phyloP scores from a whole-genome alignment of 2,113 vertebrate genomes.

The Dipodomys spectabilis region DNA sequence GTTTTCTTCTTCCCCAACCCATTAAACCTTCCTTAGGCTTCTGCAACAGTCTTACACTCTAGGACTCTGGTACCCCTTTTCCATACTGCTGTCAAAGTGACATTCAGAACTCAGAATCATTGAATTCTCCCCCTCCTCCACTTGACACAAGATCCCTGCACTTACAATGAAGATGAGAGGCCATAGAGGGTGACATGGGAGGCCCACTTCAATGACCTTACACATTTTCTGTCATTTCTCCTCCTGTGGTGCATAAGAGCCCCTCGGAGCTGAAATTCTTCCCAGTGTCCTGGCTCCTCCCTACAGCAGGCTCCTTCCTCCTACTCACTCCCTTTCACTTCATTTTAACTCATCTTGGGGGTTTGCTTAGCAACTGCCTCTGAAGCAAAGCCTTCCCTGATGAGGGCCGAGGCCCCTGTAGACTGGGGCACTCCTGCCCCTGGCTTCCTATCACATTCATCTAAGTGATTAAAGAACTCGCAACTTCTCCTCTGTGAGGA shows the following conservation, averaged over 20 bases:
- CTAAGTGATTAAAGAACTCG: neutral
- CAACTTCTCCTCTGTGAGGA: neutral
- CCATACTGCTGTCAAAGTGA: neutral
- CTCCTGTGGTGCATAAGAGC: neutral
- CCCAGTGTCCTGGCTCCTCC: neutral
- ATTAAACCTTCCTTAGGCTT: neutral
- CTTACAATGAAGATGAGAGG: neutral
- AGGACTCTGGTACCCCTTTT: neutral
- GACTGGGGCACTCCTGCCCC: neutral
- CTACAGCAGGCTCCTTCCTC: neutral
- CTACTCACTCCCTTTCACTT: neutral
- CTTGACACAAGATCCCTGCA: neutral
- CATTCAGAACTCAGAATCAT: neutral
- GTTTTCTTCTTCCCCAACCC: neutral
- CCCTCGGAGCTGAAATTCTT: neutral
- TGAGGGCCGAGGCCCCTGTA: neutral
- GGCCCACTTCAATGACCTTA: accelerated
- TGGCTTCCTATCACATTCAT: neutral
- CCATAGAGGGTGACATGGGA: accelerated
- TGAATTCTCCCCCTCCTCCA: neutral
- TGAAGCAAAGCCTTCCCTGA: neutral
- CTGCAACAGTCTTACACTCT: neutral
- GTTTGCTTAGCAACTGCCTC: neutral
- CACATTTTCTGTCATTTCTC: no score
- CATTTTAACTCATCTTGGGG: neutral